These are phyloP conservation scores for Drosophila ficusphila DNA, from an alignment of 1,140 invertebrate genomes.

Conservation along the genomic window DNA sequence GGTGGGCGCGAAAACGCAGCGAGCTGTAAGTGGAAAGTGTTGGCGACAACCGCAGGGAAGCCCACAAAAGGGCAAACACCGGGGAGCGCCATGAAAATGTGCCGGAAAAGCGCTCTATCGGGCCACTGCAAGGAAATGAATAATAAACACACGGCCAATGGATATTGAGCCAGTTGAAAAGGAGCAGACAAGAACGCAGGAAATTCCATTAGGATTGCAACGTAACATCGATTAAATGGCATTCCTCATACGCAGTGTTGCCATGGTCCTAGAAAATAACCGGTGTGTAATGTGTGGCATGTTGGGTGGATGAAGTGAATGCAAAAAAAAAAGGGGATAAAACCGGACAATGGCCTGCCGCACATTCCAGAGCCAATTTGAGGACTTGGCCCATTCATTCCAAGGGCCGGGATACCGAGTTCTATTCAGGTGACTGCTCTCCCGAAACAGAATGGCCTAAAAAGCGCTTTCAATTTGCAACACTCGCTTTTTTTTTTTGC, in stretches of 20 bases:
- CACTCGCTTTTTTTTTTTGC: constrained; percentile 9
- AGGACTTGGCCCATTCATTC: background rate
- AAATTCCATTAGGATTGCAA: constrained; percentile 24
- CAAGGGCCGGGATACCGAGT: background rate
- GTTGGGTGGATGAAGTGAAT: too few relatives aligned
- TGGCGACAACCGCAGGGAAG: constrained; percentile 20
- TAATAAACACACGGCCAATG: constrained; percentile 41
- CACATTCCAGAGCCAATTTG: constrained; percentile 16
- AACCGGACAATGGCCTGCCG: background rate
- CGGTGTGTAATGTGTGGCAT: too few relatives aligned
- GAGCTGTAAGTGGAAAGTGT: constrained; percentile 44
- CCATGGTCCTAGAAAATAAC: background rate
- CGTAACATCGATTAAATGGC: constrained; percentile 18
- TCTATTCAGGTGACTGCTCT: constrained; percentile 21
- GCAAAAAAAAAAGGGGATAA: background rate
- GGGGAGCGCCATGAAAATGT: constrained; percentile 13
- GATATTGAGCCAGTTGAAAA: constrained; percentile 3
- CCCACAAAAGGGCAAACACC: background rate
- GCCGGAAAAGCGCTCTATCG: constrained; percentile 32
- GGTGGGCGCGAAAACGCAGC: constrained; percentile 37
- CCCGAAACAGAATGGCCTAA: background rate
- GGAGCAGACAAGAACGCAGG: background rate
- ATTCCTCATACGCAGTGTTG: constrained; percentile 29
- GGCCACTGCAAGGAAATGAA: constrained; percentile 33
- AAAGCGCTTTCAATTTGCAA: constrained; percentile 28